These are phyloP conservation scores for Leuciscus idus DNA, from an alignment of 2,113 vertebrate genomes.

Conservation along the genomic window DNA sequence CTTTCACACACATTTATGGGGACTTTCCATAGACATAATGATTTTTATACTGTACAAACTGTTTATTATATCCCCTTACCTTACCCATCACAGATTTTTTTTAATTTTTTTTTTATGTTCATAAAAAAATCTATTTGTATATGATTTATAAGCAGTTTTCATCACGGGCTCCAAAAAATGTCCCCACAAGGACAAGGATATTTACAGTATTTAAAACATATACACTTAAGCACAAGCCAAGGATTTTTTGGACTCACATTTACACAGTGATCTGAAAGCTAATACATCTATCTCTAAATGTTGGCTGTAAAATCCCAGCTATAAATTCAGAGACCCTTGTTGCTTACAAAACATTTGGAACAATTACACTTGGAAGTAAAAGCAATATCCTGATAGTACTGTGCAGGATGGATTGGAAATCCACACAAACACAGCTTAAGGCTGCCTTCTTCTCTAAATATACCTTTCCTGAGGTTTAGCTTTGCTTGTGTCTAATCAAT, in stretches of 20 bases:
- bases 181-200: no score
- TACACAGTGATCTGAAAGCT: not conserved
- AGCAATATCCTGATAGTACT: conserved; percentile 25
- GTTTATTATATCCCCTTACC: no score
- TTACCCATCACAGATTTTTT: no score
- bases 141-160: no score
- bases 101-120: no score
- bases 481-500: conserved; percentile 46
- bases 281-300: conserved; percentile 15
- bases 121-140: no score
- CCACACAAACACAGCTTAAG: conserved; percentile 27
- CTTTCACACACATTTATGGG: no score
- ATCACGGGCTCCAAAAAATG: no score
- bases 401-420: conserved; percentile 30
- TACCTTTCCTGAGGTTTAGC: conserved; percentile 1
- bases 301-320: conserved; percentile 56
- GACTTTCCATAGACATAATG: no score
- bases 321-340: conserved; percentile 64
- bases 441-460: conserved; percentile 19
- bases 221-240: not conserved
- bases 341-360: conserved; percentile 52
- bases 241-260: not conserved
- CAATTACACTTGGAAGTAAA: conserved; percentile 39
- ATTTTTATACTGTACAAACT: no score
- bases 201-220: not conserved